Percentiles rank a stretch among this genome's conserved stretches.
phyloP scores from a whole-genome alignment of 2,888 invertebrate species.

The Drosophila melanocephala region DNA sequence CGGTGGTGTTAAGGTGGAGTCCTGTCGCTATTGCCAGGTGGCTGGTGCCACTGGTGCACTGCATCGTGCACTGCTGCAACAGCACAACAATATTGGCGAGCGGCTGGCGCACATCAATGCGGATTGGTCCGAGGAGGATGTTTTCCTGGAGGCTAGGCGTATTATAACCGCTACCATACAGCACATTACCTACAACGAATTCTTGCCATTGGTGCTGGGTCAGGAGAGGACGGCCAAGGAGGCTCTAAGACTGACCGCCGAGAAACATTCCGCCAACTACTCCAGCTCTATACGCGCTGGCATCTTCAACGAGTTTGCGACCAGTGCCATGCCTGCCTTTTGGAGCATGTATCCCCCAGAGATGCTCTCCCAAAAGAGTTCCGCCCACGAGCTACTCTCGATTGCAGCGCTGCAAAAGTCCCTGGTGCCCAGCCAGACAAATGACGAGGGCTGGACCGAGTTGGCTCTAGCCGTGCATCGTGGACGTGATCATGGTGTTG shows the following conservation, averaged over 20 bases:
- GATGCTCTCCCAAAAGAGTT: constrained; percentile 88
- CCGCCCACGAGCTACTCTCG: constrained; percentile 88
- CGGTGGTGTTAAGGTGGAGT: constrained; percentile 89
- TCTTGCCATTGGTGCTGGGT: constrained; percentile 91
- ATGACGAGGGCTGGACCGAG: constrained; percentile 87
- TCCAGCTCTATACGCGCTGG: constrained; percentile 93
- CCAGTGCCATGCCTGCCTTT: constrained; percentile 90
- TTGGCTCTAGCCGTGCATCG: constrained; percentile 87
- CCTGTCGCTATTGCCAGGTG: constrained; percentile 89
- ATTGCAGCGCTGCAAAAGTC: constrained; percentile 87
- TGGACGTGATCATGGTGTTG: constrained; percentile 93
- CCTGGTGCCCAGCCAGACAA: constrained; percentile 81
- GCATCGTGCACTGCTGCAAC: constrained; percentile 90
- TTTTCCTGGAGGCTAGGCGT: constrained; percentile 91
- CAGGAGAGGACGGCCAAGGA: constrained; percentile 84
- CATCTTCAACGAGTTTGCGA: constrained; percentile 91
- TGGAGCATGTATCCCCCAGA: constrained; percentile 91
- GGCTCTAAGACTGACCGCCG: constrained; percentile 88
- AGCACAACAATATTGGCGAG: constrained; percentile 93
- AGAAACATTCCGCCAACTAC: constrained; percentile 92
- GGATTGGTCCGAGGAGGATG: constrained; percentile 92
- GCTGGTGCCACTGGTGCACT: constrained; percentile 90
- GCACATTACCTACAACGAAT: constrained; percentile 94
- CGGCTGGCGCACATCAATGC: constrained; percentile 90
- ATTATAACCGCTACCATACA: constrained; percentile 92